Conservation (phyloP, 2,113 vertebrate genomes). For the Montifringilla adamsi region DNA sequence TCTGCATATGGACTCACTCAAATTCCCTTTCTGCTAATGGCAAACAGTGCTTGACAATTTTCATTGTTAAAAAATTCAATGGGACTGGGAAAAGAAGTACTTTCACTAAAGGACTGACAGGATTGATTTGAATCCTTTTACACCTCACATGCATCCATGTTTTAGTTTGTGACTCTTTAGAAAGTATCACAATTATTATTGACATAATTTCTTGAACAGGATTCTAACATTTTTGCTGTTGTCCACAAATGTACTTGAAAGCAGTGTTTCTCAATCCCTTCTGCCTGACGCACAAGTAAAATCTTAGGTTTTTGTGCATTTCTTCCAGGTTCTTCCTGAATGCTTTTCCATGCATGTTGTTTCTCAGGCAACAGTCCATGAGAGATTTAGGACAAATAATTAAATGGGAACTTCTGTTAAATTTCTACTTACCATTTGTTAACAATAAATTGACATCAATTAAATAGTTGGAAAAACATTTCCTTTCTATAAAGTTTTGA, state of each 20-base stretch:
- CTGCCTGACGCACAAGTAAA: neutral
- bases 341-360: neutral
- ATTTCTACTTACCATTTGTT: neutral
- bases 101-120: neutral
- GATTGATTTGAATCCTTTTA: neutral
- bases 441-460: neutral
- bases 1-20: neutral
- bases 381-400: neutral
- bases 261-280: neutral
- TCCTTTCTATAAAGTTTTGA: neutral
- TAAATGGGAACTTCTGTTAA: neutral
- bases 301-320: neutral
- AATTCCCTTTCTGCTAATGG: neutral
- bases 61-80: neutral
- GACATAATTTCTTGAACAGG: neutral
- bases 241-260: neutral
- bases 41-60: neutral
- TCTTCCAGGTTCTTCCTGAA: neutral
- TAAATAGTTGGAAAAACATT: neutral
- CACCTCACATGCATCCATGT: neutral
- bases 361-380: neutral
- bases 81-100: neutral
- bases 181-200: neutral
- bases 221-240: neutral
- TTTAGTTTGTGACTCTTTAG: neutral